Conservation (phyloP, 2,113 vertebrate species). For the Trematocara unimaculatum region DNA sequence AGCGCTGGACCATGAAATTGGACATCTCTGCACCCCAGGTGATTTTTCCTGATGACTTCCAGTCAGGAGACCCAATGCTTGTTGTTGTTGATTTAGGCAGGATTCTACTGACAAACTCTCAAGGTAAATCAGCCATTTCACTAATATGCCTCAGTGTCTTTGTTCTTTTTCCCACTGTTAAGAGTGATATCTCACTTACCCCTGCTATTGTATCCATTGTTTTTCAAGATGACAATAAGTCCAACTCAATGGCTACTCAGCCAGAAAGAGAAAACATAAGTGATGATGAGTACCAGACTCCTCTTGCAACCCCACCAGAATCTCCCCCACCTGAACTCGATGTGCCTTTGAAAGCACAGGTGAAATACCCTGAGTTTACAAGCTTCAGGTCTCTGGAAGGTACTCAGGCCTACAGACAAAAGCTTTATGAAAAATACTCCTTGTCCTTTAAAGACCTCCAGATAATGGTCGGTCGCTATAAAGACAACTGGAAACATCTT, state of each 20-base stretch:
- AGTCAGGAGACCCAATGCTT: conserved; percentile 85
- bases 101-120: conserved; percentile 90
- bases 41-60: conserved; percentile 96
- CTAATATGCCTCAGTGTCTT: background rate
- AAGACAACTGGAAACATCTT: conserved; percentile 96
- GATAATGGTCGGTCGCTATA: conserved; percentile 94
- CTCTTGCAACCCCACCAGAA: conserved; percentile 87
- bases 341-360: conserved; percentile 47
- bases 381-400: conserved; percentile 65
- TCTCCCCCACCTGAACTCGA: conserved; percentile 80
- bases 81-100: conserved; percentile 94
- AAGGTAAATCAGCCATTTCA: conserved; percentile 75
- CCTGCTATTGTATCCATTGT: background rate
- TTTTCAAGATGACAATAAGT: conserved; percentile 71
- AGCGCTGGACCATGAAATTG: conserved; percentile 91
- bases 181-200: background rate
- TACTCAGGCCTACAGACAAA: conserved; percentile 75
- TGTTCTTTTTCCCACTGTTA: background rate
- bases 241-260: conserved; percentile 59
- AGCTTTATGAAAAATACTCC: conserved; percentile 90
- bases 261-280: conserved; percentile 82
- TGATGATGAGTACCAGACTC: conserved; percentile 95
- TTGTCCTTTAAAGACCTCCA: conserved; percentile 94
- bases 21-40: conserved; percentile 98
- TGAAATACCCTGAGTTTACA: conserved; percentile 49